A percentile compares a stretch with the other conserved stretches of the same genome.
phyloP scores from a whole-genome alignment of 1,140 invertebrate species.

The Drosophila melanica region DNA sequence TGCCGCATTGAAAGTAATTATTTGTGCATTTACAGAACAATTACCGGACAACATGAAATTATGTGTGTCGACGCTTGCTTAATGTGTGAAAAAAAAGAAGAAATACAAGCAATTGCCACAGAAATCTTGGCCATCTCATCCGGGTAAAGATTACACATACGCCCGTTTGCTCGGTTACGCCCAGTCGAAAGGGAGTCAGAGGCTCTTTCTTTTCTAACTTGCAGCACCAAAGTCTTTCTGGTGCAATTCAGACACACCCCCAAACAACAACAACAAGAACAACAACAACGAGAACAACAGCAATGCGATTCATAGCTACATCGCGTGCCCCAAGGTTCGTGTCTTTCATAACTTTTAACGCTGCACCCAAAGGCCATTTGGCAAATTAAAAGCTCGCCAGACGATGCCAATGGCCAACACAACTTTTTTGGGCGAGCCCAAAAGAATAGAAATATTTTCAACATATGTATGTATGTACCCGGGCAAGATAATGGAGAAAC shows the following conservation, averaged over 20 bases:
- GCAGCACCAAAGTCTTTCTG: constrained; percentile 15
- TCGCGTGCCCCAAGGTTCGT: constrained; percentile 50
- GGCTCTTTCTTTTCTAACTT: not conserved
- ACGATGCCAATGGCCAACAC: constrained; percentile 30
- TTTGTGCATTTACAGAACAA: constrained; percentile 82
- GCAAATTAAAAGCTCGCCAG: constrained; percentile 41
- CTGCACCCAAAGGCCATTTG: constrained; percentile 53
- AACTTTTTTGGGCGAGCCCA: constrained; percentile 29
- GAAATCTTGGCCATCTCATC: constrained; percentile 60
- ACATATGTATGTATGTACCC: constrained; percentile 7
- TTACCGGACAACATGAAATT: constrained; percentile 80
- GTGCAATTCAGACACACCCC: constrained; percentile 51
- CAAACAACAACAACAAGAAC: not conserved
- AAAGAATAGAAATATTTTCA: constrained; percentile 23
- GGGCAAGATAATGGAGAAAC: not conserved
- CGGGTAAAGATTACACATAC: constrained; percentile 79
- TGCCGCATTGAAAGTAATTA: constrained; percentile 81
- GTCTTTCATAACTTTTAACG: constrained; percentile 50
- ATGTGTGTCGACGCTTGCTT: constrained; percentile 74
- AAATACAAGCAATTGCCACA: not conserved
- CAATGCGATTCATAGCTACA: constrained; percentile 11
- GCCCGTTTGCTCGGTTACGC: constrained; percentile 55
- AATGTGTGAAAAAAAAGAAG: constrained; percentile 73
- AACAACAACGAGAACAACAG: constrained; percentile 9
- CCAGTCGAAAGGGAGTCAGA: constrained; percentile 23